phyloP scores from a whole-genome alignment of 2,888 invertebrate species.

The Sarcophaga subvicina region DNA sequence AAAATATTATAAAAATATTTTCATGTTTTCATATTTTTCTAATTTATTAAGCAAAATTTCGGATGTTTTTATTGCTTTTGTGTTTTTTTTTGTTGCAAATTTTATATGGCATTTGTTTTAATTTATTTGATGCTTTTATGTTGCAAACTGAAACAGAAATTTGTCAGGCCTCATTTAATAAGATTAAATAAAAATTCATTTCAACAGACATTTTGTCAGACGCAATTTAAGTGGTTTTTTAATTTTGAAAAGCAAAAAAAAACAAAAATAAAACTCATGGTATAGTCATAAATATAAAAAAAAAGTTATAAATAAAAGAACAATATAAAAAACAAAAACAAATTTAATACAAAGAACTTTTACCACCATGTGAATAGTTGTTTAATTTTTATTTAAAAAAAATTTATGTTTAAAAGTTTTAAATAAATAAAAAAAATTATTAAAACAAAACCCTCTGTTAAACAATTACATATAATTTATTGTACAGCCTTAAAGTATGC shows the following conservation, averaged over 20 bases:
- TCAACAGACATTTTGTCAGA: slow-evolving; percentile 63
- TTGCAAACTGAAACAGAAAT: slow-evolving; percentile 42
- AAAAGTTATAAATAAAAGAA: too few relatives aligned
- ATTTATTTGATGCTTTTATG: slow-evolving; percentile 55
- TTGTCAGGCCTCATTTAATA: slow-evolving; percentile 61
- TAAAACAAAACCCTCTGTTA: neutral
- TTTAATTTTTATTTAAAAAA: too few relatives aligned
- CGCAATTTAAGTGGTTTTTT: slow-evolving; percentile 43
- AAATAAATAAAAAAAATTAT: neutral
- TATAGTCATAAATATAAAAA: too few relatives aligned
- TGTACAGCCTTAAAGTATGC: neutral
- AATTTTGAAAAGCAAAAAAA: neutral
- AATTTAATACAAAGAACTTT: too few relatives aligned
- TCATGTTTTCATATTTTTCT: slow-evolving; percentile 64
- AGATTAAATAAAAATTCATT: slow-evolving; percentile 62
- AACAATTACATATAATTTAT: neutral
- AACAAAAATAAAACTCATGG: neutral
- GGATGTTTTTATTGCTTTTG: neutral
- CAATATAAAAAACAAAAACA: too few relatives aligned
- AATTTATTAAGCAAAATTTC: slow-evolving; percentile 57
- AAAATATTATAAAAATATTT: slow-evolving; percentile 46
- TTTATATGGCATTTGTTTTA: slow-evolving; percentile 35
- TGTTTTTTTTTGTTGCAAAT: neutral
- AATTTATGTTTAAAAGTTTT: neutral
- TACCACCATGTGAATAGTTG: too few relatives aligned